Evolutionary conservation across 2,797 vertebrate genomes (phyloP).

Genomic region (Microcaecilia unicolor): DNA sequence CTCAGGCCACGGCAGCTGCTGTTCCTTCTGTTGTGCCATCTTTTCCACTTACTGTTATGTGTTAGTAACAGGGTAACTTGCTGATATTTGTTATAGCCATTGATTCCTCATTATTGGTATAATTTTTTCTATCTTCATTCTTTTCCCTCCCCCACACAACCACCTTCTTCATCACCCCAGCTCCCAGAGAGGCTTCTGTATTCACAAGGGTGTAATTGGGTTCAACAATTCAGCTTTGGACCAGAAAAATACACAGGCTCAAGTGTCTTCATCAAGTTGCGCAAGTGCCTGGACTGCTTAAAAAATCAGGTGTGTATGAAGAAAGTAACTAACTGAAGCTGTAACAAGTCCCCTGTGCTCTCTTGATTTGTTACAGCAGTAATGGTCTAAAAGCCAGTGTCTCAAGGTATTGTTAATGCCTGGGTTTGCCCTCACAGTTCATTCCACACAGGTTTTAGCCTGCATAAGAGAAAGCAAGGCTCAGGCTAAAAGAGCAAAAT

Average conservation of each 20-base stretch:
- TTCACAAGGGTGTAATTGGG: slow-evolving; percentile 72
- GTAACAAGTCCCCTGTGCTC: no score
- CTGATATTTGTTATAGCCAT: slow-evolving; percentile 5
- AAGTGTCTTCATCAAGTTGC: slow-evolving; percentile 61
- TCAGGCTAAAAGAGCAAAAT: no score
- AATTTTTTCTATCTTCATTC: slow-evolving; percentile 5
- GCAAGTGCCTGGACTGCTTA: slow-evolving; percentile 56
- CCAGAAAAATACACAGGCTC: slow-evolving; percentile 62
- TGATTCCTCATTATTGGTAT: slow-evolving; percentile 7
- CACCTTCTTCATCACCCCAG: slow-evolving; percentile 35
- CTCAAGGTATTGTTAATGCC: no score
- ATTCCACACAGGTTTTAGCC: no score
- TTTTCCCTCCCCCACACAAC: no score
- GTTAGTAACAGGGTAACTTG: background rate
- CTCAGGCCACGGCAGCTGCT: no score
- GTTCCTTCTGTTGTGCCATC: no score
- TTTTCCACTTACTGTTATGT: no score
- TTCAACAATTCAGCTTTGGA: slow-evolving; percentile 68
- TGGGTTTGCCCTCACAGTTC: no score
- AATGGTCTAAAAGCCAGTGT: no score
- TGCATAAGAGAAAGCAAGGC: no score
- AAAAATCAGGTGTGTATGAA: slow-evolving; percentile 49
- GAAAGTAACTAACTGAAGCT: background rate
- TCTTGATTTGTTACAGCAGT: no score
- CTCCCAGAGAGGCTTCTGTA: slow-evolving; percentile 67